Evolutionary conservation across 2,113 vertebrate genomes (phyloP), one percentile per base, ranked within the genome.

Genomic region (Daboia siamensis): DNA sequence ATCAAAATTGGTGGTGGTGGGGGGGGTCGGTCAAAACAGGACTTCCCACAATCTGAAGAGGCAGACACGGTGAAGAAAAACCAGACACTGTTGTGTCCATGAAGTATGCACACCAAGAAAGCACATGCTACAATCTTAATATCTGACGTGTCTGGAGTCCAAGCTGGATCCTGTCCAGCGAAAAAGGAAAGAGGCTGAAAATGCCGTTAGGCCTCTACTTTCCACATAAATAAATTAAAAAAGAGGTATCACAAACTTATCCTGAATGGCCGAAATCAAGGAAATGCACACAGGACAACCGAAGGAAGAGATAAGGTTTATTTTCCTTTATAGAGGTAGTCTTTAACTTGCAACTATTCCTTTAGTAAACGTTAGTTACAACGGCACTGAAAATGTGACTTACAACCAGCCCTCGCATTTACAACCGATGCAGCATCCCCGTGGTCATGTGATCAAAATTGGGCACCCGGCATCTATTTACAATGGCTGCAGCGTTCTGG

Each of bases 91-190:
- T 92, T 94, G n/a, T 94, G 95, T 95, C 86, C 93, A 95, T 84
- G 93, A 88, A 94, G 91, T 94, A 23, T n/a, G 86, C 33, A 23
- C 90, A 92, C 89, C 91, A 69, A 92, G 93, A 94, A 94, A 69
- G 51, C 10, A 92, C 93, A 88, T 90, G 92, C 94, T 94, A 90
- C 7, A 0, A 69, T 95, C 91, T 96, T 95, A 96, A 95, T 96
- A 94, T 93, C 95, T 95, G 95, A 96, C 94, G 91, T 95, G 33
- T 88, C 94, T 91, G 91, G 92, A 92, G 93, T 48, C 96, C 69
- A 91, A 94, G 93, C 93, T 93, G 93, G 74, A 88, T 92, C 12
- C 91, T 54, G 44, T 20, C 87, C 0, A 95, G 96, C 91, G 1
- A 0, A 93, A 89, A 96, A 95, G 95, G 94, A 69, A 96, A 94